phyloP scores from a whole-genome alignment of 1,140 invertebrate genomes.

The Conus ventricosus region DNA sequence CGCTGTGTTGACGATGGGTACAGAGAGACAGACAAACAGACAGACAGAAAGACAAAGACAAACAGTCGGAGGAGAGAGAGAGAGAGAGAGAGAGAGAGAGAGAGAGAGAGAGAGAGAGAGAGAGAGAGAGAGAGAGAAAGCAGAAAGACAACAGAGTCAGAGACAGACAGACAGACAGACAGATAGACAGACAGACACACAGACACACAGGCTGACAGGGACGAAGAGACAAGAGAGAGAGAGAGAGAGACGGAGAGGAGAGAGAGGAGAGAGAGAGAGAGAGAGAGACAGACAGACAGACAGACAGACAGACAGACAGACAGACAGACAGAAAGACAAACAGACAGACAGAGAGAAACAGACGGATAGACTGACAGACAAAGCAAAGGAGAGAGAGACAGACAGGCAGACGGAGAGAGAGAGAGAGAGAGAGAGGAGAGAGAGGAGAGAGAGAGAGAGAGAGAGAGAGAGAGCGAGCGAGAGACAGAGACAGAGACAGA shows the following conservation, averaged over 20 bases:
- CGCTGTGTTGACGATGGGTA: too few relatives aligned
- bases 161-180: neutral
- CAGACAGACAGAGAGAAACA: neutral
- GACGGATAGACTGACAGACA: too few relatives aligned
- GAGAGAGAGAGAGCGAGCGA: too few relatives aligned
- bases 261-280: too few relatives aligned
- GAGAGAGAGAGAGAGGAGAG: conserved; percentile 8
- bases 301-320: neutral
- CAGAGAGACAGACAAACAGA: neutral
- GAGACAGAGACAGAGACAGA: too few relatives aligned
- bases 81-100: neutral
- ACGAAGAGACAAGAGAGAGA: neutral
- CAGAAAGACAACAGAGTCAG: neutral
- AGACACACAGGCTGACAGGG: too few relatives aligned
- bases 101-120: neutral
- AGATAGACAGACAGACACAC: too few relatives aligned
- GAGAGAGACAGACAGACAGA: neutral
- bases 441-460: too few relatives aligned
- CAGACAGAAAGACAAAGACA: neutral
- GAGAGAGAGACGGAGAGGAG: too few relatives aligned
- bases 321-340: neutral
- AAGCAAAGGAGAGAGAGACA: neutral
- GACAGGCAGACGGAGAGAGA: neutral
- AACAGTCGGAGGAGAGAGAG: too few relatives aligned
- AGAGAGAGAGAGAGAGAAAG: neutral